Evolutionary conservation across 2,888 invertebrate genomes (phyloP).

Genomic region (Alloplasta piceator): DNA sequence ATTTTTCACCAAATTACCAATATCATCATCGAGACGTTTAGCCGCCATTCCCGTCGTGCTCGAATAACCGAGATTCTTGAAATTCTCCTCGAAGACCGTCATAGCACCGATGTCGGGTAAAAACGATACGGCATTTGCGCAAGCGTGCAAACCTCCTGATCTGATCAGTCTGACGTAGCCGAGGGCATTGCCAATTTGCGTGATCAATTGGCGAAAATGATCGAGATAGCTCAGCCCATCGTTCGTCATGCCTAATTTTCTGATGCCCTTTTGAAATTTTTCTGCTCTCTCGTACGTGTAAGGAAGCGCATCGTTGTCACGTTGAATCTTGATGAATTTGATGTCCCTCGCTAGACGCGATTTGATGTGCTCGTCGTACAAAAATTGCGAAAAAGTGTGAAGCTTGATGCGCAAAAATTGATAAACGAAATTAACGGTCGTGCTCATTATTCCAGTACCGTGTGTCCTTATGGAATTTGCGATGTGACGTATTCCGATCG

Average conservation of each 20-base stretch:
- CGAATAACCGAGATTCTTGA: constrained; percentile 86
- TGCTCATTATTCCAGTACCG: constrained; percentile 98
- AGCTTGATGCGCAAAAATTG: constrained; percentile 97
- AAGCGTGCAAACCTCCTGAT: constrained; percentile 96
- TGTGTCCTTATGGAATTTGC: constrained; percentile 98
- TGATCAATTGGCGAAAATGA: constrained; percentile 95
- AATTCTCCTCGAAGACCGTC: constrained; percentile 87
- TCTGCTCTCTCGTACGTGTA: constrained; percentile 96
- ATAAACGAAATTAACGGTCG: constrained; percentile 96
- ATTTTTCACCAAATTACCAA: constrained; percentile 91
- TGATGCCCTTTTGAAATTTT: constrained; percentile 95
- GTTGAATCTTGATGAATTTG: constrained; percentile 87
- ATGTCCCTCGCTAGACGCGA: constrained; percentile 96
- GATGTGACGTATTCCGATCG: constrained; percentile 97
- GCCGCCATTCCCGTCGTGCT: constrained; percentile 87
- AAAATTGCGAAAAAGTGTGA: constrained; percentile 97
- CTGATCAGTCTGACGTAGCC: constrained; percentile 97
- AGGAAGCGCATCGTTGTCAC: constrained; percentile 89
- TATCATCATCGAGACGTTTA: constrained; percentile 90
- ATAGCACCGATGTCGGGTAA: constrained; percentile 90
- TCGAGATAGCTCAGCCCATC: constrained; percentile 96
- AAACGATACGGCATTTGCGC: constrained; percentile 95
- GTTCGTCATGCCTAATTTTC: constrained; percentile 92
- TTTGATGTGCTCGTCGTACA: constrained; percentile 99
- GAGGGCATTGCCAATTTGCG: constrained; percentile 97